phyloP scores from a whole-genome alignment of 2,113 vertebrate genomes.

The Phalacrocorax pelagicus region DNA sequence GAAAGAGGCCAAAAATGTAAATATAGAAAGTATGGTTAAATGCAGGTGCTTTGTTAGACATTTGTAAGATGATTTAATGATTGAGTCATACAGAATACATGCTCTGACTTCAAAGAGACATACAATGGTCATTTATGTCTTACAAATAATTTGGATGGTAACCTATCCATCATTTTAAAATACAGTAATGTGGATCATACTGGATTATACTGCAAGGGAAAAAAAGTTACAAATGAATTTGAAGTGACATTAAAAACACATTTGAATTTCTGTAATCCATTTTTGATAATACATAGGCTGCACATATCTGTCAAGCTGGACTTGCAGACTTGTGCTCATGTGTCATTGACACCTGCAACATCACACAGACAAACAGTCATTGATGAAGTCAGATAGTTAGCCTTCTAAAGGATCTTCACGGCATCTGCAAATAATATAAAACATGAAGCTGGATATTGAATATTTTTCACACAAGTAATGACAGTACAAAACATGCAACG shows the following conservation, averaged over 20 bases:
- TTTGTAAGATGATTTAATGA: conserved; percentile 64
- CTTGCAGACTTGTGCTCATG: not conserved
- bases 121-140: conserved; percentile 47
- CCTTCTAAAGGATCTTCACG: not conserved
- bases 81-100: conserved; percentile 55
- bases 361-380: not conserved
- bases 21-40: conserved; percentile 52
- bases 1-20: conserved; percentile 63
- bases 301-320: not conserved
- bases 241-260: conserved; percentile 46
- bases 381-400: not conserved
- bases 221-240: conserved; percentile 23
- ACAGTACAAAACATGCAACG: not conserved
- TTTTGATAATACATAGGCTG: conserved; percentile 24
- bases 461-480: not conserved
- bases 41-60: conserved; percentile 44
- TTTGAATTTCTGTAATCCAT: conserved; percentile 45
- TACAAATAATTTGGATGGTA: conserved; percentile 64
- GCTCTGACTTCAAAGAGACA: conserved; percentile 45
- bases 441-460: not conserved
- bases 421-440: not conserved
- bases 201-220: conserved; percentile 9
- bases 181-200: conserved; percentile 46
- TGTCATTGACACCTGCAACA: not conserved
- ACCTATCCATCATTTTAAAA: conserved; percentile 57